Percentiles rank a stretch among this genome's conserved stretches.
These are phyloP conservation scores for Dryobota labecula DNA, from an alignment of 2,888 invertebrate species.

Conservation along the genomic window DNA sequence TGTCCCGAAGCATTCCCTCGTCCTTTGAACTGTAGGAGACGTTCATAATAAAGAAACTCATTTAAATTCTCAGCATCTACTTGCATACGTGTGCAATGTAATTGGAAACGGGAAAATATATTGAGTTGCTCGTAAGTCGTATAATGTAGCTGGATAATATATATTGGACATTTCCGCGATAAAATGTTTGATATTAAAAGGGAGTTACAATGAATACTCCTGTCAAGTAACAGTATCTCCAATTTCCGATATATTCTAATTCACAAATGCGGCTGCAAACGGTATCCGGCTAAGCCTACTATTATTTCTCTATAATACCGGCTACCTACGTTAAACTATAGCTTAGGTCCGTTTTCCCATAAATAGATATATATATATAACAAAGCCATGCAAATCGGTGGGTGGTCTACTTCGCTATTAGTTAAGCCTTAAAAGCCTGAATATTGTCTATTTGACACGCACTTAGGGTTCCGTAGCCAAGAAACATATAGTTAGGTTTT, in stretches of 20 bases:
- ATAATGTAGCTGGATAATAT: constrained; percentile 1
- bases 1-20: constrained; percentile 21
- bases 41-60: constrained; percentile 42
- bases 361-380: constrained; percentile 41
- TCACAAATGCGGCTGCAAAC: constrained; percentile 19
- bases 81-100: constrained; percentile 46
- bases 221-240: constrained; percentile 2
- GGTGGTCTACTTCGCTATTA: constrained; percentile 47
- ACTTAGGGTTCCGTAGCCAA: constrained; percentile 5
- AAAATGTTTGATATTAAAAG: constrained; percentile 15
- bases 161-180: constrained; percentile 4
- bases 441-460: constrained; percentile 11
- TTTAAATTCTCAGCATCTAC: constrained; percentile 45
- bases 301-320: constrained; percentile 39
- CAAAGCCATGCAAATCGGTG: constrained; percentile 49
- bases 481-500: not conserved
- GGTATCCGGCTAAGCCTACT: constrained; percentile 24
- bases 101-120: constrained; percentile 42
- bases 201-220: constrained; percentile 20
- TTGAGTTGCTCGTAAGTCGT: constrained; percentile 24
- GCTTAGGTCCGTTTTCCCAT: constrained; percentile 38
- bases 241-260: constrained; percentile 23
- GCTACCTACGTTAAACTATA: constrained; percentile 11
- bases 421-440: constrained; percentile 31
- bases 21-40: constrained; percentile 35